A percentile compares a stretch with the other conserved stretches of the same genome.
Evolutionary conservation across 2,797 vertebrate genomes (phyloP).

Genomic region (Gymnothorax javanicus): DNA sequence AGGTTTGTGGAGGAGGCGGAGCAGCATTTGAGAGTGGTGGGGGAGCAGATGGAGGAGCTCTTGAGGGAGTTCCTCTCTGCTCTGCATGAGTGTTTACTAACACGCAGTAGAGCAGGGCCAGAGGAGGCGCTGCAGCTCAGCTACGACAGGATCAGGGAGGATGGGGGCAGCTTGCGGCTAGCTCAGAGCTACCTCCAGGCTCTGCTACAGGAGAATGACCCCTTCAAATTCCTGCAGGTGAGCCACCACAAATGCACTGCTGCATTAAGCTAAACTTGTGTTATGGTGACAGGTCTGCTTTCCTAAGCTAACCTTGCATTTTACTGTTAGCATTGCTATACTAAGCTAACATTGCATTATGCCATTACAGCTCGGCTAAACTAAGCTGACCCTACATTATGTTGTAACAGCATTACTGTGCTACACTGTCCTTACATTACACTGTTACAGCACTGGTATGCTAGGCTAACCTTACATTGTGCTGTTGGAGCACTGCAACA

Average conservation of each 20-base stretch:
- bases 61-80: conserved; percentile 54
- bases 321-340: no score
- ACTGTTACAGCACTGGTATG: neutral
- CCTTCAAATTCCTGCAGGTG: conserved; percentile 72
- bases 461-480: neutral
- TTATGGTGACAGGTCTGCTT: no score
- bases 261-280: neutral
- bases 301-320: no score
- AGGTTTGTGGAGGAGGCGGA: conserved; percentile 63
- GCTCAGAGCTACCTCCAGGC: conserved; percentile 58
- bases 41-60: conserved; percentile 55
- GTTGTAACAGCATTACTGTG: neutral
- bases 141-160: conserved; percentile 62
- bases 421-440: neutral
- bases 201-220: conserved; percentile 67
- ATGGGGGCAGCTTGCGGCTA: conserved; percentile 64
- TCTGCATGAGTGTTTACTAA: conserved; percentile 49
- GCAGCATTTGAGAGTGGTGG: conserved; percentile 51
- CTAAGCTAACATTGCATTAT: no score
- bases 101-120: conserved; percentile 48
- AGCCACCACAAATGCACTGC: neutral
- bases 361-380: neutral
- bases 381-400: neutral
- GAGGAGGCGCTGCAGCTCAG: conserved; percentile 61
- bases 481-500: neutral